Base-by-base conservation (phyloP, 2,797 vertebrate species). In the Mormyrus proboscirostris region DNA sequence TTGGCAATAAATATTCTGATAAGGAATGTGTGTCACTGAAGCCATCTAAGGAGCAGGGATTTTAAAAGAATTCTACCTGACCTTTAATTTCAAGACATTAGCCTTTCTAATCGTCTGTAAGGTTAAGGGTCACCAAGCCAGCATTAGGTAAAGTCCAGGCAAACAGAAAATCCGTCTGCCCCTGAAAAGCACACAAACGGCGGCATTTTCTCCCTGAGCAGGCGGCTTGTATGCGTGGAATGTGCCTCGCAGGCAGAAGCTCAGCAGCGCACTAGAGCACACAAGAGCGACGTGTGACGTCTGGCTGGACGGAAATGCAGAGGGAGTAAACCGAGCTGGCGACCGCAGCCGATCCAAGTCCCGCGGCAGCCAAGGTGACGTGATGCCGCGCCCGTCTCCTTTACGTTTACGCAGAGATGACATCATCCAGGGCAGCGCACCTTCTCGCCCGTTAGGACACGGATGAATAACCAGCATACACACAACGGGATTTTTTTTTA, bases 221-320 rank as follows among this genome's bases (percentile, higher is more conserved):
- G 55, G 38, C 29, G 33, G 86, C 57, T 88, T 65, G 25, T 65
- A 59, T 88, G 86, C 38, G 7, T 6, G 57, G 86, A 88, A 88
- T 86, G 85, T 86, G 50, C 50, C 33, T 86, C 16, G 25, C 47
- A 57, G 85, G 29, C 25, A 25, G 51, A 86, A 33, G 14, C 12
- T n/a, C 2, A 3, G 14, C 3, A 7, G 84, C 10, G 8, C 22
- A n/a, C 4, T 50, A 29, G 84, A n/a, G 29, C 29, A 33, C 29
- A 33, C 29, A 33, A 33, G 84, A 51, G 51, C 22, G 33, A 50
- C 25, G 25, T 9, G 29, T 29, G 47, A 57, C 85, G 6, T 16
- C 12, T 12, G 1, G 10, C 50, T 19, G 85, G 49, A 9, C 1
- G 12, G 25, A 33, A 86, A 55, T 51, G 4, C 29, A 3, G 22